These are phyloP conservation scores for Pseudochirops corinnae DNA, from an alignment of 2,797 vertebrate genomes.

Conservation along the genomic window DNA sequence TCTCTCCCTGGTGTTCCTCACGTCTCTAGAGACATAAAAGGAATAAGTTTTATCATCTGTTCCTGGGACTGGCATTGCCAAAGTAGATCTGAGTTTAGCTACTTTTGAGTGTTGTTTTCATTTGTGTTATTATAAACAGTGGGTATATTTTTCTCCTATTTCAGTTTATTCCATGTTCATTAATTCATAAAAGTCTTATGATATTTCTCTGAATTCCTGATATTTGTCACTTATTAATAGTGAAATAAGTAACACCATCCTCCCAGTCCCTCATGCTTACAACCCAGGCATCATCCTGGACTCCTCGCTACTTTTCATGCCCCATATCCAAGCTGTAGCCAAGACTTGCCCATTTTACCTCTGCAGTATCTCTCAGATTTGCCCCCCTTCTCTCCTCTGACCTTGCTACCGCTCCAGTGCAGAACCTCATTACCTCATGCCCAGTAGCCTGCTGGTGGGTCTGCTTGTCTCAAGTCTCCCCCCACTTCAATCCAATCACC, in stretches of 20 bases:
- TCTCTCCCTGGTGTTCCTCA: neutral
- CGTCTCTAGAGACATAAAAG: neutral
- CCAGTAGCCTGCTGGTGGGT: neutral
- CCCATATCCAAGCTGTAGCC: neutral
- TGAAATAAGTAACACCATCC: neutral
- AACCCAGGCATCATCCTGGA: neutral
- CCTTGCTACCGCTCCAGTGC: neutral
- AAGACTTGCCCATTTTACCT: neutral
- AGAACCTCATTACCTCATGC: neutral
- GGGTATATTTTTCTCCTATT: neutral
- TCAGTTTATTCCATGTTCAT: neutral
- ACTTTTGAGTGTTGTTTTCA: neutral
- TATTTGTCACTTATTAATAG: neutral
- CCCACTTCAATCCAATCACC: neutral
- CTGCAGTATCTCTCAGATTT: neutral
- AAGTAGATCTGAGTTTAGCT: neutral
- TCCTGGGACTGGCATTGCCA: neutral
- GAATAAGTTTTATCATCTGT: neutral
- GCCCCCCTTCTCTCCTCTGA: neutral
- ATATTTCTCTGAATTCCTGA: neutral
- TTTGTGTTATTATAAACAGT: neutral
- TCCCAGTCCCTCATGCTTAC: neutral
- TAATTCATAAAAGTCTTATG: neutral
- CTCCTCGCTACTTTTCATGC: neutral
- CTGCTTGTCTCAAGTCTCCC: too few species aligned